These are phyloP conservation scores for Hoplias malabaricus DNA, from an alignment of 2,113 vertebrate species.

Conservation along the genomic window DNA sequence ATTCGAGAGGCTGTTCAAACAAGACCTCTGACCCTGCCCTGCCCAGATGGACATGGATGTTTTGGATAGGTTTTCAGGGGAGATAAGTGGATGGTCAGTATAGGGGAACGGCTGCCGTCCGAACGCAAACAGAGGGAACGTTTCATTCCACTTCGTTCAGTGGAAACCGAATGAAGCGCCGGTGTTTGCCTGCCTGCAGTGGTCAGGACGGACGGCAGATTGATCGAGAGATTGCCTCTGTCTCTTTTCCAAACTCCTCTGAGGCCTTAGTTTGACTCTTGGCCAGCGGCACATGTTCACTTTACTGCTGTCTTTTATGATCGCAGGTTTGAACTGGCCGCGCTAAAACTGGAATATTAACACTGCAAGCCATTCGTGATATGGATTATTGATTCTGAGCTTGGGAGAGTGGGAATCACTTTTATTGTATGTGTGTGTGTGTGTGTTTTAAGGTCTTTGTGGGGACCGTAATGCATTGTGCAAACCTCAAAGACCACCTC, in stretches of 20 bases:
- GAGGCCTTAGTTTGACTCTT: conserved; percentile 1
- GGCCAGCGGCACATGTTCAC: background rate
- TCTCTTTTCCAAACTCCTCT: background rate
- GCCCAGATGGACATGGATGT: background rate
- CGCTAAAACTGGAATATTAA: background rate
- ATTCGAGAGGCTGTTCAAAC: background rate
- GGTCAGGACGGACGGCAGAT: background rate
- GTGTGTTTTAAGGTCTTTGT: background rate
- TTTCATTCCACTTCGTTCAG: background rate
- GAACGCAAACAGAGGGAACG: background rate
- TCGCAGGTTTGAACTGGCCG: background rate
- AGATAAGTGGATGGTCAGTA: background rate
- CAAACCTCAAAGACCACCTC: too few relatives aligned
- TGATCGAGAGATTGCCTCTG: background rate
- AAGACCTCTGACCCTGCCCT: background rate
- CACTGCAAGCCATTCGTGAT: background rate
- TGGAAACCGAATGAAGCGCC: background rate
- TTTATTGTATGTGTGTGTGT: conserved; percentile 13
- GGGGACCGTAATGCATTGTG: too few relatives aligned
- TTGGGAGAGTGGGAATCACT: too few relatives aligned
- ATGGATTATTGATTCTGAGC: background rate
- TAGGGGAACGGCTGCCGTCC: too few relatives aligned
- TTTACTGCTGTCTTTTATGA: background rate
- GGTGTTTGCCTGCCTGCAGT: conserved; percentile 1
- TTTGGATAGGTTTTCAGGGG: background rate